Percentiles rank a stretch among this genome's conserved stretches.
These are phyloP conservation scores for Tetranychus cinnabarinus DNA, from an alignment of 1,140 invertebrate species.

Conservation along the genomic window DNA sequence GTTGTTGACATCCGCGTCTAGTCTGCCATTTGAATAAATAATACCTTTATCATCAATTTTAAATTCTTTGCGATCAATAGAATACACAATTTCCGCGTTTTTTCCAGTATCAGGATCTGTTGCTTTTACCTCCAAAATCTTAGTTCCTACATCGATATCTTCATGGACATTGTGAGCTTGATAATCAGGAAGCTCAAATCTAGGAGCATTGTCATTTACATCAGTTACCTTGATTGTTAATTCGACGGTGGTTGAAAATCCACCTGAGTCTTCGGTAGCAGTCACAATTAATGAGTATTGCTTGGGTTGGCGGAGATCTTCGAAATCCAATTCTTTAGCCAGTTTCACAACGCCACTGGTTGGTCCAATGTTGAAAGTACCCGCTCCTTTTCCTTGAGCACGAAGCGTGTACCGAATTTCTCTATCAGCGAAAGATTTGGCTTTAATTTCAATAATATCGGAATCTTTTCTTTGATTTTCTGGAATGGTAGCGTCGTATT, in stretches of 20 bases:
- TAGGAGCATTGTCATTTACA: slow-evolving; percentile 53
- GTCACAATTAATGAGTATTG: slow-evolving; percentile 74
- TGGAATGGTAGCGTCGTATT: slow-evolving; percentile 76
- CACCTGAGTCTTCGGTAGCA: slow-evolving; percentile 80
- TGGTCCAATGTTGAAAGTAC: slow-evolving; percentile 80
- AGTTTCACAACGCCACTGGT: slow-evolving; percentile 78
- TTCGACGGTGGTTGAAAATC: slow-evolving; percentile 81
- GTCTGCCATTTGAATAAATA: slow-evolving; percentile 71
- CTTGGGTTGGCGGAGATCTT: slow-evolving; percentile 72
- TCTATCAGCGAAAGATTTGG: slow-evolving; percentile 80
- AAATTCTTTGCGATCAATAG: slow-evolving; percentile 75
- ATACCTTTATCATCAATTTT: slow-evolving; percentile 70
- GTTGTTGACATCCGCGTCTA: slow-evolving; percentile 84
- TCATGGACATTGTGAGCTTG: slow-evolving; percentile 85
- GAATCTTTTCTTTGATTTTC: slow-evolving; percentile 89
- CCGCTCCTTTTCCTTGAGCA: slow-evolving; percentile 73
- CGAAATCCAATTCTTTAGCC: slow-evolving; percentile 81
- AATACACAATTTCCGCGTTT: slow-evolving; percentile 79
- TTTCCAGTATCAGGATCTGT: slow-evolving; percentile 73
- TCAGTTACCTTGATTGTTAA: slow-evolving; percentile 31
- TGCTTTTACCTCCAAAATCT: slow-evolving; percentile 45
- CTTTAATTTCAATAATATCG: slow-evolving; percentile 84
- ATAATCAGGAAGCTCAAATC: slow-evolving; percentile 81
- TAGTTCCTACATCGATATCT: slow-evolving; percentile 68
- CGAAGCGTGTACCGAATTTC: slow-evolving; percentile 81